Evolutionary conservation across 2,797 vertebrate species (phyloP), one percentile per base, ranked within the genome.

Genomic region (Aotus griseimembra): DNA sequence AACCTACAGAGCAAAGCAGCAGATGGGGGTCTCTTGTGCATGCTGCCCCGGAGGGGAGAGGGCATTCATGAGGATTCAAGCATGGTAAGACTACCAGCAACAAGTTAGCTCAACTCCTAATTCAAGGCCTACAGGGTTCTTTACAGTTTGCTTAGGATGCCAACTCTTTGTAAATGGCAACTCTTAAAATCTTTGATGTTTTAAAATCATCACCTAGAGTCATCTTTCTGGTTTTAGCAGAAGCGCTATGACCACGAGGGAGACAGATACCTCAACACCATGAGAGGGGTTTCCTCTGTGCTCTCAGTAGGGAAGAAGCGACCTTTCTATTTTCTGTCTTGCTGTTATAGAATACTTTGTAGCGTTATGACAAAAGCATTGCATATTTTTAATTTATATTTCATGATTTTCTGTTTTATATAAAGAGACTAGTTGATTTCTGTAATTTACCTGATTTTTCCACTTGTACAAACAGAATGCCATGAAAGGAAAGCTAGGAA

Each of bases 331-430:
- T 72, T 72, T n/a, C 10, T 39, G 83, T 92, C 48, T 72, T 92
- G 36, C 20, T 93, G 9, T 20, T 89, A 67, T 44, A 61, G 48
- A 91, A 75, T 6, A 93, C 48, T 41, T 58, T 86, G 26, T n/a
- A 75, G n/a, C 36, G 55, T 96, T 41, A 61, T 75, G 58, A 81
- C 30, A 36, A 79, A 80, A 41, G 10, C 15, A 79, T 10, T 12
- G 36, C 17, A 24, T 41, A 22, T 48, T 82, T 72, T 48, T 33
- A 88, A 86, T 89, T 75, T 72, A 50, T 48, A 72, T 64, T 84
- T 84, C 20, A 93, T 64, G 9, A 87, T 67, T 80, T 88, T n/a
- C 28, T 94, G 79, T 61, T 88, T 91, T 86, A 64, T 46, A 44
- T 57, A 85, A 86, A 95, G 5, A 88, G 44, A 57, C 33, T 14